Evolutionary conservation across 2,113 vertebrate species (phyloP).

Genomic region (Hyperopisus bebe): DNA sequence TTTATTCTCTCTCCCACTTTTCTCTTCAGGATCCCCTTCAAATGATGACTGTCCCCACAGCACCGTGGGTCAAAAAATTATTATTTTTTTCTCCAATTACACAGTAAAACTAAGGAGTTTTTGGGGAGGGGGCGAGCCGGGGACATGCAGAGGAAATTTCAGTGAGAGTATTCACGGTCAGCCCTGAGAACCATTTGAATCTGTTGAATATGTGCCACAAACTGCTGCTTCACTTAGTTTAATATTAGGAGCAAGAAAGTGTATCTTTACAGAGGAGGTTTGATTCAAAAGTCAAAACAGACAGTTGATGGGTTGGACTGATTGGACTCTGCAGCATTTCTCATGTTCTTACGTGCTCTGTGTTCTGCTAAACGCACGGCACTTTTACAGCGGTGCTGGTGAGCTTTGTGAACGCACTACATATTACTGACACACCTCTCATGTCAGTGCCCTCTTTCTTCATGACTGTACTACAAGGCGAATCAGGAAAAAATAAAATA

Average conservation of each 20-base stretch:
- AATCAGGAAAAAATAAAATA: slow-evolving; percentile 27
- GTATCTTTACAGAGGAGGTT: neutral
- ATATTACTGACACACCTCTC: slow-evolving; percentile 35
- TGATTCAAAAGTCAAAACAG: neutral
- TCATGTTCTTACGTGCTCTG: neutral
- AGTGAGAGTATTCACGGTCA: neutral
- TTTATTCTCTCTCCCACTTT: slow-evolving; percentile 58
- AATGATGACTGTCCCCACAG: slow-evolving; percentile 29
- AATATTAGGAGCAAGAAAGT: neutral
- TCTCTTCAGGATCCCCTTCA: neutral
- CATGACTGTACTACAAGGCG: slow-evolving; percentile 43
- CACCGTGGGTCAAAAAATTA: neutral
- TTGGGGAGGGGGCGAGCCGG: neutral
- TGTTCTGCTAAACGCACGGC: neutral
- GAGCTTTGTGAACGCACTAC: slow-evolving; percentile 23
- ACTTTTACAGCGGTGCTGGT: slow-evolving; percentile 18
- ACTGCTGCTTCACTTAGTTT: neutral
- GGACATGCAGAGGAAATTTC: neutral
- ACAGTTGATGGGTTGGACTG: neutral
- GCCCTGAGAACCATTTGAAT: neutral
- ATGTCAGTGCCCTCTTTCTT: slow-evolving; percentile 43
- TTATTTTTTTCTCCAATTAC: neutral
- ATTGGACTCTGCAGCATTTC: neutral
- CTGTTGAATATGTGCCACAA: neutral
- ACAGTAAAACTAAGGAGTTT: neutral